Percentiles rank a stretch among this genome's conserved stretches.
Conservation (phyloP, 1,140 invertebrate genomes). For the Dryas iulia region DNA sequence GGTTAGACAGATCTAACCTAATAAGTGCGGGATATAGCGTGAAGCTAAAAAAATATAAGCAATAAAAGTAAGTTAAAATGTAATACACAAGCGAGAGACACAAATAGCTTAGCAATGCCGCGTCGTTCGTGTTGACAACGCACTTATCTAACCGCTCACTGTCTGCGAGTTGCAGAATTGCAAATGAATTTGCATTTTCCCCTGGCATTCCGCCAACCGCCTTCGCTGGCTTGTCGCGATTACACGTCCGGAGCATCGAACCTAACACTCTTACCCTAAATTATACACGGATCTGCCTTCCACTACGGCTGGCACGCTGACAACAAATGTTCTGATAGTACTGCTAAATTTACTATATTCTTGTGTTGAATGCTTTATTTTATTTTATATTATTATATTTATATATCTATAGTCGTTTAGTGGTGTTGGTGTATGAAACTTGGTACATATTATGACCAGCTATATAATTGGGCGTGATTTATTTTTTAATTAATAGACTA, state of each 20-base stretch:
- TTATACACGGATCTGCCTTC: conserved; percentile 21
- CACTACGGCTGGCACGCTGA: conserved; percentile 26
- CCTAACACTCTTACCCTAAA: conserved; percentile 28
- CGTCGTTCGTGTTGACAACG: conserved; percentile 48
- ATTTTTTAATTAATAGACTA: too few species aligned
- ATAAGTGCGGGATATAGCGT: too few species aligned
- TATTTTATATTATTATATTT: too few species aligned
- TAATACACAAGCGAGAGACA: conserved; percentile 5
- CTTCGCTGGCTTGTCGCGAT: conserved; percentile 36
- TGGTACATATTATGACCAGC: not conserved
- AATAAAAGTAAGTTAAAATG: too few species aligned
- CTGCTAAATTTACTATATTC: conserved; percentile 10
- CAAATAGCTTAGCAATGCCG: conserved; percentile 13
- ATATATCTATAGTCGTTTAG: not conserved
- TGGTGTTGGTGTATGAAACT: too few species aligned
- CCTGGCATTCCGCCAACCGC: conserved; percentile 49
- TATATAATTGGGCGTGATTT: too few species aligned
- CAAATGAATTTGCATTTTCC: conserved; percentile 66
- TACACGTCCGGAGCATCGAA: conserved; percentile 39
- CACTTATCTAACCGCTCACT: conserved; percentile 40
- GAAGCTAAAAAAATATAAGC: too few species aligned
- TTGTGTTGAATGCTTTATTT: not conserved
- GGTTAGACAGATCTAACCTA: too few species aligned
- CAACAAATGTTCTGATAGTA: conserved; percentile 23
- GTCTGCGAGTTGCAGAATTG: conserved; percentile 53